A percentile compares a stretch with the other conserved stretches of the same genome.
phyloP scores from a whole-genome alignment of 2,797 vertebrate species.

The Melanotaenia maccullochi region DNA sequence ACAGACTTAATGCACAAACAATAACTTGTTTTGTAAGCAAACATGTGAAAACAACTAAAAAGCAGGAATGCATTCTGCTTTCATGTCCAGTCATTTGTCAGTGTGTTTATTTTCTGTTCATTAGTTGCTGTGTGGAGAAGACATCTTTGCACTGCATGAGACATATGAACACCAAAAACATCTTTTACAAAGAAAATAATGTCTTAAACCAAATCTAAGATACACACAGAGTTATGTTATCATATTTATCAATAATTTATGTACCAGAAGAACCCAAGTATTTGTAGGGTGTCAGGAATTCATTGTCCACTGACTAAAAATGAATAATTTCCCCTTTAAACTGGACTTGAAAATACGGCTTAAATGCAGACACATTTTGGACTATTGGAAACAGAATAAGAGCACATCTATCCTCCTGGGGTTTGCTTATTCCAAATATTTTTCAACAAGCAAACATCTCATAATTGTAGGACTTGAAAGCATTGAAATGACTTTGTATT shows the following conservation, averaged over 20 bases:
- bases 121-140: neutral
- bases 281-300: too few relatives aligned
- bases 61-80: conserved; percentile 46
- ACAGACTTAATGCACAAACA: conserved; percentile 32
- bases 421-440: too few relatives aligned
- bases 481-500: too few relatives aligned
- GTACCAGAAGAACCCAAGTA: too few relatives aligned
- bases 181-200: neutral
- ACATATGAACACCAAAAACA: neutral
- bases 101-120: conserved; percentile 34
- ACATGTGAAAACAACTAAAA: conserved; percentile 32
- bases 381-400: too few relatives aligned
- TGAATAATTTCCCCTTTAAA: neutral
- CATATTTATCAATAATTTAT: neutral
- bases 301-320: neutral
- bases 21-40: conserved; percentile 55
- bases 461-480: too few relatives aligned
- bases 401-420: too few relatives aligned
- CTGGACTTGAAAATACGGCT: neutral
- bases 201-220: neutral
- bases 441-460: neutral
- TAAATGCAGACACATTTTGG: too few relatives aligned
- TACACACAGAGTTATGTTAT: neutral
- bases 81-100: conserved; percentile 39
- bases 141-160: neutral